Conservation (phyloP, 2,888 invertebrate genomes). For the Hyppa rectilinea region DNA sequence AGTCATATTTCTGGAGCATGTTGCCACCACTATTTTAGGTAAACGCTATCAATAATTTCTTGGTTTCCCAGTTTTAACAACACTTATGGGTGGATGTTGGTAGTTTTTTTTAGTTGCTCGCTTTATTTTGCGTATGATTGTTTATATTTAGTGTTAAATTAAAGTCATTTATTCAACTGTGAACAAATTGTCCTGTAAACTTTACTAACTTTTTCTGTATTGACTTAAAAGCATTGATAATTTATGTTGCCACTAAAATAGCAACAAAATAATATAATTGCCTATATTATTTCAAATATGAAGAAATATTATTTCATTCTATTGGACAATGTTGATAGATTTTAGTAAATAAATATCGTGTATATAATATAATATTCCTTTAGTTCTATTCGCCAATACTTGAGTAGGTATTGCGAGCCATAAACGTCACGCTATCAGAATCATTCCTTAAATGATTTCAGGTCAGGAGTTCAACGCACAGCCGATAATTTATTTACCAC, state of each 20-base stretch:
- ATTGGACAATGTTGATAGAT: background rate
- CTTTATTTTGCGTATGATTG: background rate
- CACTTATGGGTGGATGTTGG: background rate
- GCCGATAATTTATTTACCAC: slow-evolving; percentile 59
- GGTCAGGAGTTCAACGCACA: slow-evolving; percentile 65
- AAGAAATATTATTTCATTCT: background rate
- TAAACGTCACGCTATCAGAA: slow-evolving; percentile 42
- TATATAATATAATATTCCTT: background rate
- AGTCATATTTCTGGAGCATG: slow-evolving; percentile 59
- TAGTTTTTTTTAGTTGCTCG: background rate
- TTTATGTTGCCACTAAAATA: background rate
- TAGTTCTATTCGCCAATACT: slow-evolving; percentile 9
- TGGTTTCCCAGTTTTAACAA: slow-evolving; percentile 10
- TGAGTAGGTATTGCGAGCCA: slow-evolving; percentile 3
- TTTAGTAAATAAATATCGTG: background rate
- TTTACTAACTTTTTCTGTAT: background rate
- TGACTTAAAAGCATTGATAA: background rate
- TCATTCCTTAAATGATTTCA: slow-evolving; percentile 56
- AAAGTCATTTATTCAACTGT: background rate
- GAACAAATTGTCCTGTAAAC: background rate
- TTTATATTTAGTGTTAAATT: background rate
- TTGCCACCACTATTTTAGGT: slow-evolving; percentile 51
- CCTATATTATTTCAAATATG: background rate
- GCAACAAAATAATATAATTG: background rate
- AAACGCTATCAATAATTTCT: slow-evolving; percentile 58